Evolutionary conservation across 2,888 invertebrate genomes (phyloP), one percentile per base, ranked within the genome.

Genomic region (Celastrina argiolus): DNA sequence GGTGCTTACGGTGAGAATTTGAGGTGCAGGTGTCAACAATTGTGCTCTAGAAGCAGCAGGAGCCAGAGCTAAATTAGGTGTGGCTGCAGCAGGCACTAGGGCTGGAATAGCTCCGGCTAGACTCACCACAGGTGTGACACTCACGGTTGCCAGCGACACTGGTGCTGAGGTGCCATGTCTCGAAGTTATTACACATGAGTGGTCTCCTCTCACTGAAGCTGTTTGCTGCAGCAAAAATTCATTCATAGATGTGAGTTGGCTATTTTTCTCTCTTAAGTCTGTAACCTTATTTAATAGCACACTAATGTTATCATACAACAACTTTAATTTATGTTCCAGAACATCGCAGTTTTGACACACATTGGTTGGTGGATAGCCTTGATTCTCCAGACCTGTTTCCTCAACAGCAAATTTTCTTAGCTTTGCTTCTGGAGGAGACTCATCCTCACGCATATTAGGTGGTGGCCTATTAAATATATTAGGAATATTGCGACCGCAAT

Each of bases 111-210:
- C 85, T 45, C 90, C 89, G 18, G 90, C 82, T 3, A 91, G 78
- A 69, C 91, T 91, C 1, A 91, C 91, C 31, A 91, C 85, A 61
- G 91, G 91, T 41, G 91, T 91, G 18, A 91, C 87, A 81, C 91
- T 91, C 3, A 91, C 90, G 66, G 91, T 91, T 45, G 91, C 91
- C 67, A 91, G 72, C 18, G 90, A 91, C 6, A 91, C 90, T 42
- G 91, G 91, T 14, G 89, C 88, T 63, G 91, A 89, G 10, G 85
- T 84, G 14, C 91, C 84, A 77, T 90, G 90, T 67, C 91, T 80
- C 18, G 91, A 91, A 67, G 91, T 91, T 66, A 91, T 90, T 14
- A 90, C 91, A 80, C 91, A 90, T 2, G 90, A 80, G 68, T 88
- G 90, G 67, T 87, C 90, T 69, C 78, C 78, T 74, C 89, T 81